Evolutionary conservation across 2,888 invertebrate genomes (phyloP).

Genomic region (Erebia aethiops): DNA sequence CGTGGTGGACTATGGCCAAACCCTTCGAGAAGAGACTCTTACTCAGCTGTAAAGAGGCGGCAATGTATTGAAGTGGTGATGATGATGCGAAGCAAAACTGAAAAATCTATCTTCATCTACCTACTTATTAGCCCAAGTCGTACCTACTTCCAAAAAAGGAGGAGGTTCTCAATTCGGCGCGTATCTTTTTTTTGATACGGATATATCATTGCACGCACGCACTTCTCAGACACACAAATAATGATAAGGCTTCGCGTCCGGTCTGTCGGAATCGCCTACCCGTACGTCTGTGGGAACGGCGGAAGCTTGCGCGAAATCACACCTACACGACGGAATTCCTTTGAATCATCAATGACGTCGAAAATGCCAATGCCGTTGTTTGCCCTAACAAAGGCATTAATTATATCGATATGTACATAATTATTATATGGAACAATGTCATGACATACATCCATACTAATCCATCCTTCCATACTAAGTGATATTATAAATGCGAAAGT

Average conservation of each 20-base stretch:
- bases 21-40: too few relatives aligned
- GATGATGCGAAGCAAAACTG: too few relatives aligned
- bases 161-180: too few relatives aligned
- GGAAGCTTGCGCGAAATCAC: constrained; percentile 67
- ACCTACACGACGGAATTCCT: constrained; percentile 58
- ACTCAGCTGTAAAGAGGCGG: too few relatives aligned
- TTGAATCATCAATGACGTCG: constrained; percentile 50
- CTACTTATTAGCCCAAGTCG: too few relatives aligned
- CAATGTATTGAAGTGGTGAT: too few relatives aligned
- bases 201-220: background rate
- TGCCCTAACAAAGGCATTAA: background rate
- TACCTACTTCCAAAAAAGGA: too few relatives aligned
- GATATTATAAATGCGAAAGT: too few relatives aligned
- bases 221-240: background rate
- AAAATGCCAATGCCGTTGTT: constrained; percentile 8
- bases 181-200: background rate
- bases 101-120: too few relatives aligned
- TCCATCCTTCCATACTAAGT: too few relatives aligned
- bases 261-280: constrained; percentile 55
- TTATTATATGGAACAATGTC: background rate
- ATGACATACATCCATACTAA: background rate
- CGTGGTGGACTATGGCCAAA: too few relatives aligned
- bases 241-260: constrained; percentile 67
- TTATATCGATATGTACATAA: too few relatives aligned
- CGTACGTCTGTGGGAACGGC: constrained; percentile 59